A percentile compares a stretch with the other conserved stretches of the same genome.
These are phyloP conservation scores for Polietes domitor DNA, from an alignment of 2,888 invertebrate species.

Conservation along the genomic window DNA sequence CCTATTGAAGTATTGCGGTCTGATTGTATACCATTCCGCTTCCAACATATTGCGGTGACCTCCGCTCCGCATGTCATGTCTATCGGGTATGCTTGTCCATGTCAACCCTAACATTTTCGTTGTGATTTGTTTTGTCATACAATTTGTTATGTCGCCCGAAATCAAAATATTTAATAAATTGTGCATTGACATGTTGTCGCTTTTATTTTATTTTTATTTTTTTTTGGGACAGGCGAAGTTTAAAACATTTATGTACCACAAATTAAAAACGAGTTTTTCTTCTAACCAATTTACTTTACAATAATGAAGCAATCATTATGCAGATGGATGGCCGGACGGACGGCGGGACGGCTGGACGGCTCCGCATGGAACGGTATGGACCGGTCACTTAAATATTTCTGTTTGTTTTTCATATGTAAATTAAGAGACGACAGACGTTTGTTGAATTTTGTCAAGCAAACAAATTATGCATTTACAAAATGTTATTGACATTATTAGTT, in stretches of 20 bases:
- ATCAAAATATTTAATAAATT: slow-evolving; percentile 39
- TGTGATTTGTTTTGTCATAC: slow-evolving; percentile 27
- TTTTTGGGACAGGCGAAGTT: slow-evolving; percentile 6
- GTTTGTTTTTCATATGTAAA: slow-evolving; percentile 27
- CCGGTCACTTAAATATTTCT: slow-evolving; percentile 20
- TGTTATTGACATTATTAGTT: slow-evolving; percentile 45
- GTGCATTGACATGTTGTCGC: slow-evolving; percentile 14
- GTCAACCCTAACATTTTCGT: not conserved
- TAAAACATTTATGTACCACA: not conserved
- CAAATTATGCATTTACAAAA: slow-evolving; percentile 30
- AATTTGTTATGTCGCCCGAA: slow-evolving; percentile 21
- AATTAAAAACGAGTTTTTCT: slow-evolving; percentile 24
- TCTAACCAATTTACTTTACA: not conserved
- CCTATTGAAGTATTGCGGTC: not conserved
- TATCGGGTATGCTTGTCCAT: not conserved
- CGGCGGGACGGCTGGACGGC: not conserved
- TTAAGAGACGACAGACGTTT: not conserved
- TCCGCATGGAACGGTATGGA: not conserved
- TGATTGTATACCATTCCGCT: not conserved
- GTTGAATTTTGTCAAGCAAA: not conserved
- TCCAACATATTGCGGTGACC: not conserved
- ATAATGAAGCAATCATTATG: slow-evolving; percentile 34
- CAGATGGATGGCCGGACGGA: not conserved
- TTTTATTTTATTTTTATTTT: not conserved
- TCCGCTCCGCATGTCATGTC: not conserved